Conservation (phyloP, 2,888 invertebrate species). For the Mythimna ferrago region DNA sequence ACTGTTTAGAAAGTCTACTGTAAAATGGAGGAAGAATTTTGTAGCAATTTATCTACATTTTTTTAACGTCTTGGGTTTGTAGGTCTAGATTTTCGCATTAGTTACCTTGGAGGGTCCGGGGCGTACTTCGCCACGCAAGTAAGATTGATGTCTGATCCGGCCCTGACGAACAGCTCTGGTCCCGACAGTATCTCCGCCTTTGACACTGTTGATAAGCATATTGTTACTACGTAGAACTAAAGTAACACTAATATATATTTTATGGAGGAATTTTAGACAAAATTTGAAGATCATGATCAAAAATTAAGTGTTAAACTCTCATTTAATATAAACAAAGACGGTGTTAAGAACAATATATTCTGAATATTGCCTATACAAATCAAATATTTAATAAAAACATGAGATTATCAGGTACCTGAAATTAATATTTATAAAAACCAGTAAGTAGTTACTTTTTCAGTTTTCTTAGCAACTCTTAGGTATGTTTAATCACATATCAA, state of each 20-base stretch:
- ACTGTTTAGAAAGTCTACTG: constrained; percentile 12
- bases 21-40: constrained; percentile 27
- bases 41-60: constrained; percentile 73
- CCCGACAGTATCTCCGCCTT: constrained; percentile 97
- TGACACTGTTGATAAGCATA: constrained; percentile 91
- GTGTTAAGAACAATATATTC: background rate
- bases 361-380: too few relatives aligned
- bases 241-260: constrained; percentile 3
- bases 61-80: constrained; percentile 36
- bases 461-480: too few relatives aligned
- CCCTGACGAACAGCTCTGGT: constrained; percentile 96
- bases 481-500: too few relatives aligned
- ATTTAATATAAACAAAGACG: background rate
- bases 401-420: too few relatives aligned
- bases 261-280: background rate
- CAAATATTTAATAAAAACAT: too few relatives aligned
- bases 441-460: too few relatives aligned
- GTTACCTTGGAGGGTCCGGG: constrained; percentile 95
- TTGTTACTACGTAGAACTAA: constrained; percentile 13
- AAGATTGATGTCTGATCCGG: constrained; percentile 97
- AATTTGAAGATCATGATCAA: background rate
- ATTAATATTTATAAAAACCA: too few relatives aligned
- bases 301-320: background rate
- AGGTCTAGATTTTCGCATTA: constrained; percentile 58
- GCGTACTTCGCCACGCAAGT: constrained; percentile 96